These are phyloP conservation scores for Dromococcyx pavoninus DNA, from an alignment of 2,797 vertebrate species.

Conservation along the genomic window DNA sequence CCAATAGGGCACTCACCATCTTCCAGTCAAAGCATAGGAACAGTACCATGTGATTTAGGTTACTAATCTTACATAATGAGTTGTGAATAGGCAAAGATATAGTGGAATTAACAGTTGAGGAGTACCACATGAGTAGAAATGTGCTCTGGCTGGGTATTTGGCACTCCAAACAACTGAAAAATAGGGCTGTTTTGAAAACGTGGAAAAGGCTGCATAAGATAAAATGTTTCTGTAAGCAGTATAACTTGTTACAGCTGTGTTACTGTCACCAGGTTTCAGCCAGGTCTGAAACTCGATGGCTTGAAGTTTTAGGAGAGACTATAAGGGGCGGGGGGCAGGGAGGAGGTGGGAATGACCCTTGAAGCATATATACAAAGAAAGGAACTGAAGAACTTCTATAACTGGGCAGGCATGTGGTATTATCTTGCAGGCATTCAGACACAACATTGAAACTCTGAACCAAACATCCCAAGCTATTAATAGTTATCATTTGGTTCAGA, in stretches of 20 bases:
- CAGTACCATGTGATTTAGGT: constrained; percentile 6
- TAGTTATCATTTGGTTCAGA: neutral
- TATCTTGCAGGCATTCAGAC: neutral
- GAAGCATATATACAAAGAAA: neutral
- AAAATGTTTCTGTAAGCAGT: neutral
- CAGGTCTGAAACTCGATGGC: neutral
- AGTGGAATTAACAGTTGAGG: neutral
- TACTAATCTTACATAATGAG: constrained; percentile 27
- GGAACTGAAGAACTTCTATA: neutral
- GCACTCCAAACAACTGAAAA: neutral
- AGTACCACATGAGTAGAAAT: neutral
- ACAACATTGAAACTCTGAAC: neutral
- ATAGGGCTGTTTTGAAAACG: neutral
- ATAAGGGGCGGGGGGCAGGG: too few relatives aligned
- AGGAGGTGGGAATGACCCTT: too few relatives aligned
- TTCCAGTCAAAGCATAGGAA: constrained; percentile 25
- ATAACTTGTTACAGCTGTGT: neutral
- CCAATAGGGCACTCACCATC: constrained; percentile 15
- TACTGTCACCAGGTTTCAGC: neutral
- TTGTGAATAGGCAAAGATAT: constrained; percentile 29
- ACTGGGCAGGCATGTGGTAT: neutral
- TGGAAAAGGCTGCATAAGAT: neutral
- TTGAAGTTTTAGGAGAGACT: neutral
- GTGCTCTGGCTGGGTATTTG: neutral
- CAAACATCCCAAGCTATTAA: neutral